Evolutionary conservation across 2,797 vertebrate species (phyloP).

Genomic region (Xenops minutus): DNA sequence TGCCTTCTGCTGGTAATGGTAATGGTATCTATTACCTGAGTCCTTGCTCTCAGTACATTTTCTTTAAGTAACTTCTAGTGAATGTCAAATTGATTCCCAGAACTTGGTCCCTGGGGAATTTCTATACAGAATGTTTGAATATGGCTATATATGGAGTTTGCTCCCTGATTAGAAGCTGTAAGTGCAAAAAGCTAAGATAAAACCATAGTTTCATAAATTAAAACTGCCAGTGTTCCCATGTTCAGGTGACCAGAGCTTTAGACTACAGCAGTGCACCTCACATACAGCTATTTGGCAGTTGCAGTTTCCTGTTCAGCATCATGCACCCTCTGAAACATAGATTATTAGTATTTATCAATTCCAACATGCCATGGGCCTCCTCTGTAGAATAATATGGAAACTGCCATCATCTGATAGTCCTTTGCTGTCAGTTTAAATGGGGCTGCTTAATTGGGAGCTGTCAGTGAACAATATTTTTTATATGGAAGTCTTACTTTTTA

Average conservation of each 20-base stretch:
- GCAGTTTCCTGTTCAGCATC: neutral
- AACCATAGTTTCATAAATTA: neutral
- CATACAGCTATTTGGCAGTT: neutral
- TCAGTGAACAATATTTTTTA: neutral
- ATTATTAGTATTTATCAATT: slow-evolving; percentile 6
- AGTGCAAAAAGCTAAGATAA: neutral
- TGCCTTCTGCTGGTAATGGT: neutral
- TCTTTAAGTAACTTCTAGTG: neutral
- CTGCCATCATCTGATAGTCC: neutral
- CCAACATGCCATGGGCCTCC: neutral
- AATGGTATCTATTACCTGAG: neutral
- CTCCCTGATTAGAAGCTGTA: neutral
- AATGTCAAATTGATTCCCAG: neutral
- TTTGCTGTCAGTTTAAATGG: neutral
- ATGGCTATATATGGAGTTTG: neutral
- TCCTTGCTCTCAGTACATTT: neutral
- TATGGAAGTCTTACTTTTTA: neutral
- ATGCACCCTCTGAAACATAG: neutral
- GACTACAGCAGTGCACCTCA: neutral
- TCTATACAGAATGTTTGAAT: neutral
- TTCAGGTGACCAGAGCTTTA: neutral
- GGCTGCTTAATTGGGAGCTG: neutral
- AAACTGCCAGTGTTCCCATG: neutral
- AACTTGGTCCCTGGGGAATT: neutral
- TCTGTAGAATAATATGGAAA: neutral